Conservation (phyloP, 2,113 vertebrate genomes). For the Pandion haliaetus region DNA sequence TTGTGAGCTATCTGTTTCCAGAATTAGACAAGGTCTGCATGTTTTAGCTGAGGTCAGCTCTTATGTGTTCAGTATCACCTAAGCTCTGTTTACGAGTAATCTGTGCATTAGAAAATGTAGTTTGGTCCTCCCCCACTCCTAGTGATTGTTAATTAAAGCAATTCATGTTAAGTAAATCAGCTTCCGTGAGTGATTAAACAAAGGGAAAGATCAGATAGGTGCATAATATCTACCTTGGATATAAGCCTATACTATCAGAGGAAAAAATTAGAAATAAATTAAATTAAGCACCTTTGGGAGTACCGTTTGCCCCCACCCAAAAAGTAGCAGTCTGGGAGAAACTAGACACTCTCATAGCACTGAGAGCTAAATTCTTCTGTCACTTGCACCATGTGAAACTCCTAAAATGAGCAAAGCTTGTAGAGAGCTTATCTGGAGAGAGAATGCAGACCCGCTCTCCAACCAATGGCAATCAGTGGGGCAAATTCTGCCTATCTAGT, state of each 20-base stretch:
- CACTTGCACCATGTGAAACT: not conserved
- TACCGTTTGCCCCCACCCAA: not conserved
- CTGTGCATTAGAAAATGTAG: not conserved
- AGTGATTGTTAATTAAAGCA: not conserved
- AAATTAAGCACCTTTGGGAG: not conserved
- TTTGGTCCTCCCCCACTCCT: not conserved
- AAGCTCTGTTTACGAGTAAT: not conserved
- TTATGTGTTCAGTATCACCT: not conserved
- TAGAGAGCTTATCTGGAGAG: not conserved
- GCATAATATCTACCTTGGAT: not conserved
- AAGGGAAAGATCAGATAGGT: not conserved
- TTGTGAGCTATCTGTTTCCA: not conserved
- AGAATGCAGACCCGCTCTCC: not conserved
- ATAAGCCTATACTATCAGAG: not conserved
- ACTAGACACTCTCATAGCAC: not conserved
- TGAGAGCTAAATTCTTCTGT: not conserved
- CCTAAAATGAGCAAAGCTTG: not conserved
- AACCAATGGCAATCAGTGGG: not conserved
- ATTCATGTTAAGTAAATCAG: not conserved
- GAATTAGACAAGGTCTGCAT: not conserved
- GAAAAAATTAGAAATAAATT: not conserved
- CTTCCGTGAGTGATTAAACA: not conserved
- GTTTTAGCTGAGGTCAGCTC: constrained; percentile 12
- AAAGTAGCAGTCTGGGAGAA: not conserved
- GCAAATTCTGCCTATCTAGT: not conserved